These are phyloP conservation scores for Nipponacmea schrenckii DNA, from an alignment of 2,888 invertebrate genomes.

Conservation along the genomic window DNA sequence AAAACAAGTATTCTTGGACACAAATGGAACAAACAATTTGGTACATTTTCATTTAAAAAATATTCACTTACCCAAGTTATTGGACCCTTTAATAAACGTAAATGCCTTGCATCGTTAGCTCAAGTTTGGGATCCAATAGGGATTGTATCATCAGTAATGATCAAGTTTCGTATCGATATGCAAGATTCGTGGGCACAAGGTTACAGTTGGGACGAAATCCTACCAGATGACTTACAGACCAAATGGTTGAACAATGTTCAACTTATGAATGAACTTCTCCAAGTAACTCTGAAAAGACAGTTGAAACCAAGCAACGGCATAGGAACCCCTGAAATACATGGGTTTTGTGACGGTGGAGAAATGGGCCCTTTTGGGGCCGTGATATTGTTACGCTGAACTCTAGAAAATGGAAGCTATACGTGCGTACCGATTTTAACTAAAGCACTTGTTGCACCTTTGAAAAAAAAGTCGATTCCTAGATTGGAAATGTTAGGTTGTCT, in stretches of 20 bases:
- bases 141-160: neutral
- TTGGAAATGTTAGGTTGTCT: too few species aligned
- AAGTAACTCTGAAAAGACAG: neutral
- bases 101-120: neutral
- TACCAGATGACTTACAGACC: too few species aligned
- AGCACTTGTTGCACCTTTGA: neutral
- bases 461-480: too few species aligned
- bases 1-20: neutral
- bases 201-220: too few species aligned
- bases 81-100: neutral
- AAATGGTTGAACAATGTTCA: neutral
- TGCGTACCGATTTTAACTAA: neutral
- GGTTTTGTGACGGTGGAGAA: slow-evolving; percentile 1
- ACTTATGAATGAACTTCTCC: slow-evolving; percentile 1
- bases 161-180: too few species aligned
- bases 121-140: slow-evolving; percentile 6
- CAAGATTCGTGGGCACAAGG: too few species aligned
- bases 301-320: neutral
- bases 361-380: neutral
- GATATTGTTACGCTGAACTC: neutral
- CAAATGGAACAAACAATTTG: neutral
- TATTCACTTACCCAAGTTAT: neutral
- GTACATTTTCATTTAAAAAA: neutral
- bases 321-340: neutral
- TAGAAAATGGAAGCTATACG: neutral